Base-by-base conservation (phyloP, 2,888 invertebrate genomes). In the Caenorhabditis uteleia region DNA sequence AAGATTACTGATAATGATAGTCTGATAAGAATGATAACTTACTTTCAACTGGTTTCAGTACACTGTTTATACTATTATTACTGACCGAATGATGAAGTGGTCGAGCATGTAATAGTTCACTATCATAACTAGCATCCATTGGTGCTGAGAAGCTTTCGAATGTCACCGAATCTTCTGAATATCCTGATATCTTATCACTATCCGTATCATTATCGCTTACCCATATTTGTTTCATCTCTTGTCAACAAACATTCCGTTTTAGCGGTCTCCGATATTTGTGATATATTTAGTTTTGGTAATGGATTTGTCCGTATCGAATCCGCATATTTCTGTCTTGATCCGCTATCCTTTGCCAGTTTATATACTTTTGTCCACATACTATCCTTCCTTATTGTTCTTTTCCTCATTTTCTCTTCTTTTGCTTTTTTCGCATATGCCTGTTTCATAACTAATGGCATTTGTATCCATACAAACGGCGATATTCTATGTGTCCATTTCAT, bases 361-460 rank as follows among this genome's bases (percentile, higher is more conserved):
- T 67, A 67, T 7, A 61, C 67, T 38, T 62, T 66, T 1, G 62
- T 57, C 74, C 74, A 75, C 55, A 70, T 62, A 27, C 59, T 66
- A 34, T 61, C 56, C 29, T 68, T 71, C 10, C 74, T 25, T 16
- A 43, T 14, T 45, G 49, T 44, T 38, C 58, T 8, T 21, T 57
- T 64, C 29, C 57, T 26, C 12, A 54, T 26, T 18, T 64, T 64
- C 42, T 64, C 57, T 21, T 64, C 64, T 31, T 70, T 74, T 3
- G 77, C 77, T 29, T 77, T 70, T 26, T 75, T 55, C 8, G 77
- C 78, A 42, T 79, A 79, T 0, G 79, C 79, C 40, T 80, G 76
- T 27, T 67, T 70, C 79, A 79, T 79, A 2, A 80, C 57, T 18
- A 79, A 46, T 16, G 79, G 79, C 76, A 80, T 76, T 55, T 79